Conservation (phyloP, 2,797 vertebrate species). For the Parauchenoglanis punctatus region DNA sequence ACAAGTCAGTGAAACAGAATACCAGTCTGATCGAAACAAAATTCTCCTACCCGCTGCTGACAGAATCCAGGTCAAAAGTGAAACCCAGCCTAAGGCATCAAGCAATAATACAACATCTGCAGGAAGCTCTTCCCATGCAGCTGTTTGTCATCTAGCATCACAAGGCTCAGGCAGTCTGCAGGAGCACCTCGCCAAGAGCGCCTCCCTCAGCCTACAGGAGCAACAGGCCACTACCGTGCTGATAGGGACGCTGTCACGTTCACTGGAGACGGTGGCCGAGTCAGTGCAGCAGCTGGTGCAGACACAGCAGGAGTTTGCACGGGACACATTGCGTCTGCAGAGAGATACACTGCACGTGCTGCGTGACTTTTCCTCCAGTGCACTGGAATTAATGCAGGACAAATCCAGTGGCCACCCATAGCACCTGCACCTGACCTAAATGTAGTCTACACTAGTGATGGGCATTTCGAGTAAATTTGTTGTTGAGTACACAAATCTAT, state of each 20-base stretch:
- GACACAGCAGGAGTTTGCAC: conserved; percentile 77
- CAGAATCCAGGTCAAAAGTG: conserved; percentile 38
- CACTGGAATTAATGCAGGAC: conserved; percentile 74
- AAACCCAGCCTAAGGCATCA: conserved; percentile 42
- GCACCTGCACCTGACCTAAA: background rate
- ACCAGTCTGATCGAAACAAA: conserved; percentile 22
- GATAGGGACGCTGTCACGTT: conserved; percentile 73
- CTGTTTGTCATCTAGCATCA: conserved; percentile 27
- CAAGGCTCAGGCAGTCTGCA: conserved; percentile 31
- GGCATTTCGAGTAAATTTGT: conserved; percentile 14
- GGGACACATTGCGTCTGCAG: conserved; percentile 76
- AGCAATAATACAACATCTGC: background rate
- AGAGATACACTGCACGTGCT: conserved; percentile 75
- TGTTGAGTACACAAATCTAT: background rate
- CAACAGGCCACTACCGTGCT: conserved; percentile 73
- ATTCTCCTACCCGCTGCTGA: conserved; percentile 9
- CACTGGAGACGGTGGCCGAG: conserved; percentile 73
- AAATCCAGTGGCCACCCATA: conserved; percentile 63
- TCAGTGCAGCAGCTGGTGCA: conserved; percentile 77
- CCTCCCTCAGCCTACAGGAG: conserved; percentile 75
- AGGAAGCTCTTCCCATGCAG: background rate
- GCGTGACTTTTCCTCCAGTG: conserved; percentile 74
- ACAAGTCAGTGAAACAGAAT: conserved; percentile 23
- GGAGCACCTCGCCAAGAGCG: conserved; percentile 66
- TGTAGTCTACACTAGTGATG: conserved; percentile 22